Evolutionary conservation across 2,113 vertebrate genomes (phyloP).

Genomic region (Dasyurus viverrinus): DNA sequence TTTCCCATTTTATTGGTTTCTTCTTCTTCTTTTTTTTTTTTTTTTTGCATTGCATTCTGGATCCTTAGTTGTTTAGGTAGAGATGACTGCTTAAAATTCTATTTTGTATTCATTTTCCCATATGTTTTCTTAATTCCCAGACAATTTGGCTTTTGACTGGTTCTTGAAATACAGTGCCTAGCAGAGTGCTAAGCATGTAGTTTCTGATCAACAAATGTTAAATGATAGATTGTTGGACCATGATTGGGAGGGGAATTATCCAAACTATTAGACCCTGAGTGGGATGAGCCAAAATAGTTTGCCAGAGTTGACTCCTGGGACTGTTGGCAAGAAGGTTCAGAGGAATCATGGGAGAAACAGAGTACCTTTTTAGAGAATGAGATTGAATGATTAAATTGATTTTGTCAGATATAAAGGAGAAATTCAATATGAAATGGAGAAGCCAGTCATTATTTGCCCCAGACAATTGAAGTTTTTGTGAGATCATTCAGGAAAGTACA

Average conservation of each 20-base stretch:
- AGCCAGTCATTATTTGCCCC: background rate
- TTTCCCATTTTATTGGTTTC: background rate
- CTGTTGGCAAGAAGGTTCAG: background rate
- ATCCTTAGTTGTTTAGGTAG: background rate
- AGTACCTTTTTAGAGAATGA: background rate
- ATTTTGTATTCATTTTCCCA: background rate
- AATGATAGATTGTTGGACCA: background rate
- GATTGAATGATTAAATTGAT: background rate
- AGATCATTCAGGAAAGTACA: background rate
- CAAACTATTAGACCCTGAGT: background rate
- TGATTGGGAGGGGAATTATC: background rate
- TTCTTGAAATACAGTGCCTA: background rate
- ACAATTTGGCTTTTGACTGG: background rate
- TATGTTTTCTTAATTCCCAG: background rate
- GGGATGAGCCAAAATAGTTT: background rate
- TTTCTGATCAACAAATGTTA: background rate
- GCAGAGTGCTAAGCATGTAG: background rate
- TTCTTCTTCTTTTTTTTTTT: background rate
- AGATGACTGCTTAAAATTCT: background rate
- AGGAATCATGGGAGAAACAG: background rate
- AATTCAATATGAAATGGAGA: background rate
- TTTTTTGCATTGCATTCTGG: background rate
- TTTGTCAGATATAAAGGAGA: background rate
- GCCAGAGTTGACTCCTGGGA: background rate
- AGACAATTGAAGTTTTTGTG: background rate